These are phyloP conservation scores for Papilio elwesi DNA, from an alignment of 2,888 invertebrate genomes.

Conservation along the genomic window DNA sequence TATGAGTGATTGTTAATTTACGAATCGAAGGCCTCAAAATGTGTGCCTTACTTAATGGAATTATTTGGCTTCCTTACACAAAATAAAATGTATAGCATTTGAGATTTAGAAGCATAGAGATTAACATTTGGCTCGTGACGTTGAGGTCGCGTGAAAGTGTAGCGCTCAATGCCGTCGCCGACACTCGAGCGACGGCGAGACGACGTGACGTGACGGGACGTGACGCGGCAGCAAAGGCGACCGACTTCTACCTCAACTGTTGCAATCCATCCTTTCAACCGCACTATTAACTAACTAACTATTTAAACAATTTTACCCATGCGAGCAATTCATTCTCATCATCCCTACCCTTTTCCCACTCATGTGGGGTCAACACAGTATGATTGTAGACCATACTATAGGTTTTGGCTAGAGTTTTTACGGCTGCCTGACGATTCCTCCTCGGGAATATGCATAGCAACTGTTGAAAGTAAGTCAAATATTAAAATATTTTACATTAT, in stretches of 20 bases:
- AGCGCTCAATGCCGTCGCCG: slow-evolving; percentile 21
- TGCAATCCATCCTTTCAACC: too few relatives aligned
- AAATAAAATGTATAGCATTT: not conserved
- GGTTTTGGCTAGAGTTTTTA: too few relatives aligned
- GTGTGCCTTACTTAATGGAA: not conserved
- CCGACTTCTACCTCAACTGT: not conserved
- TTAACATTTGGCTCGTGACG: not conserved
- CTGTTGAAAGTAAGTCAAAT: not conserved
- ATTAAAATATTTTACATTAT: too few relatives aligned
- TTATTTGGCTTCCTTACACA: not conserved
- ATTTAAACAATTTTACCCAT: slow-evolving; percentile 1
- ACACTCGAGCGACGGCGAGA: not conserved
- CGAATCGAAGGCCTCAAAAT: not conserved
- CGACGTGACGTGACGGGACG: not conserved
- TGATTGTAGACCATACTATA: too few relatives aligned
- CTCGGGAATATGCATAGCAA: not conserved
- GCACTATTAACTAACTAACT: too few relatives aligned
- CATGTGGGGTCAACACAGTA: too few relatives aligned
- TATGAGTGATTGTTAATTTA: too few relatives aligned
- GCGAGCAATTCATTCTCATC: too few relatives aligned
- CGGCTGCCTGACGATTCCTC: too few relatives aligned
- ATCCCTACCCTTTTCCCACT: too few relatives aligned
- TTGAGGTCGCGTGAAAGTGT: slow-evolving; percentile 31
- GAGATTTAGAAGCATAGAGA: not conserved
- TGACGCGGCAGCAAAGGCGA: not conserved